Evolutionary conservation across 2,888 invertebrate genomes (phyloP).

Genomic region (Zygogramma bicolorata): DNA sequence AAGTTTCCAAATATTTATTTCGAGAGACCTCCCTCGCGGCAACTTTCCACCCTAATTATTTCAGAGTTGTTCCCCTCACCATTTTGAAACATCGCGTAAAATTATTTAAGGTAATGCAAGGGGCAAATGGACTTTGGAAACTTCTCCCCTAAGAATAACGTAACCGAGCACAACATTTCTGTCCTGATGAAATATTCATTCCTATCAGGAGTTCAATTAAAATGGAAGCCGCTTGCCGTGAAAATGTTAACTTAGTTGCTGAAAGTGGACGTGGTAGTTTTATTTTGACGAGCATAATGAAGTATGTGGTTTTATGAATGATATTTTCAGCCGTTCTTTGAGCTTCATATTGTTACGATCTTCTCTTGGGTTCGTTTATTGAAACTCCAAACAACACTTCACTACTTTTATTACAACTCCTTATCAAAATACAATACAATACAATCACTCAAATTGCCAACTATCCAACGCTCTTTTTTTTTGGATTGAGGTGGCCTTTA

Average conservation of each 20-base stretch:
- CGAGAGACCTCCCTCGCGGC: not conserved
- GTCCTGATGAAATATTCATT: not conserved
- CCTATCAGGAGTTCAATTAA: not conserved
- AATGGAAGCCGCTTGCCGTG: not conserved
- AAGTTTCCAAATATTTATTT: not conserved
- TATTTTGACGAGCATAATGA: no score
- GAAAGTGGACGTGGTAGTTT: no score
- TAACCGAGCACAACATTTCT: not conserved
- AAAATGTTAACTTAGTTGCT: not conserved
- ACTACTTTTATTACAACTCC: no score
- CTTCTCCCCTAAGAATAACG: not conserved
- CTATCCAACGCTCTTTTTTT: no score
- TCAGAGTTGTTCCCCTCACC: not conserved
- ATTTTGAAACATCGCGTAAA: conserved; percentile 4
- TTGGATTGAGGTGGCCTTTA: no score
- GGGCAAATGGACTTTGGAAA: conserved; percentile 1
- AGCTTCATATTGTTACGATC: no score
- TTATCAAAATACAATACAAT: no score
- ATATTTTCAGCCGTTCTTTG: no score
- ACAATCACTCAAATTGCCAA: no score
- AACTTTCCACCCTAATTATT: conserved; percentile 2
- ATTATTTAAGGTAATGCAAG: conserved; percentile 1
- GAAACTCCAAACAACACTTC: no score
- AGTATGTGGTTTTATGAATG: no score
- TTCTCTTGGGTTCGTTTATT: no score